These are phyloP conservation scores for Musca domestica DNA, from an alignment of 1,140 invertebrate genomes.

Conservation along the genomic window DNA sequence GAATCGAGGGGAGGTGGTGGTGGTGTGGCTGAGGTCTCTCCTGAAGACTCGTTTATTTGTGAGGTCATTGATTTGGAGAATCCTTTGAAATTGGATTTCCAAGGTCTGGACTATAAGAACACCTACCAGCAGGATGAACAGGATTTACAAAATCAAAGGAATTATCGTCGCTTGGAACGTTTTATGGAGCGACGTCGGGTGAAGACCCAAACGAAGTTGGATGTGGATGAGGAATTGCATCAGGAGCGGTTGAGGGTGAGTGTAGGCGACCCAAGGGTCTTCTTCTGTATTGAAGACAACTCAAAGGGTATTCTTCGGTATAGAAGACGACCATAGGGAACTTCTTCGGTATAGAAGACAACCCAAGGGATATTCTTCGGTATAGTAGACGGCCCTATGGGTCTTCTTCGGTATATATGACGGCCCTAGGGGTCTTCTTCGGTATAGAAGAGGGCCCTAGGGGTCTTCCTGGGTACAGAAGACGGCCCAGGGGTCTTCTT, in stretches of 20 bases:
- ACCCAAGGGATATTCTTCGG: neutral
- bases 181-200: constrained; percentile 36
- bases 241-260: constrained; percentile 31
- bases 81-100: constrained; percentile 45
- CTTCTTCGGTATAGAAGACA: constrained; percentile 34
- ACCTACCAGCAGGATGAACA: constrained; percentile 47
- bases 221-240: constrained; percentile 37
- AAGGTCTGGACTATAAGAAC: constrained; percentile 48
- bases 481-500: too few relatives aligned
- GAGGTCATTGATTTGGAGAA: constrained; percentile 49
- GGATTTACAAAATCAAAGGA: constrained; percentile 40
- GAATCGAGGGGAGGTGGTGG: constrained; percentile 14
- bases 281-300: too few relatives aligned
- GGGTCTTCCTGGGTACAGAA: too few relatives aligned
- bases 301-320: too few relatives aligned
- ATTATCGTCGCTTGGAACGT: constrained; percentile 40
- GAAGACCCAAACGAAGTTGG: constrained; percentile 31
- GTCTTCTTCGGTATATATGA: too few relatives aligned
- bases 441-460: constrained; percentile 35
- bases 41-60: constrained; percentile 38
- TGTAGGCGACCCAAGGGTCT: too few relatives aligned
- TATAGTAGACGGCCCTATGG: too few relatives aligned
- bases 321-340: too few relatives aligned
- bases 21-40: constrained; percentile 36
- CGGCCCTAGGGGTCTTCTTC: neutral